A percentile compares a stretch with the other conserved stretches of the same genome.
Evolutionary conservation across 2,113 vertebrate genomes (phyloP).

Genomic region (Neomonachus schauinslandi): DNA sequence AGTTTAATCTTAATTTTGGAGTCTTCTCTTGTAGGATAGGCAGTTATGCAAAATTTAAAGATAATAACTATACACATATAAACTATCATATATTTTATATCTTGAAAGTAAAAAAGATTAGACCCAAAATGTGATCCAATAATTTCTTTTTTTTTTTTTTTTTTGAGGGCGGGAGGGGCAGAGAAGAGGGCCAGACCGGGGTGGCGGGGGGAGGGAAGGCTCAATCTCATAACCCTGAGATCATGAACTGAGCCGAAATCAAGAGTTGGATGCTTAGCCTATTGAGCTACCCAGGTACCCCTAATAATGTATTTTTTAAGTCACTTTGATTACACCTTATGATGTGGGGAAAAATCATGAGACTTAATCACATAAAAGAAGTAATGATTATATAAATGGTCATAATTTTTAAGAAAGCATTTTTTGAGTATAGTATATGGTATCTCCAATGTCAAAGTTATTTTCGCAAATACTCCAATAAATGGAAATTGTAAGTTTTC

Average conservation of each 20-base stretch:
- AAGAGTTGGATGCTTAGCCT: neutral
- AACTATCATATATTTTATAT: neutral
- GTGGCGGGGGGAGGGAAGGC: too few species aligned
- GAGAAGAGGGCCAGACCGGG: too few species aligned
- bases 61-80: neutral
- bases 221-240: neutral
- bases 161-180: neutral
- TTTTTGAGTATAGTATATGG: neutral
- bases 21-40: neutral
- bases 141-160: neutral
- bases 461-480: neutral
- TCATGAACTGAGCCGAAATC: neutral
- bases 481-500: neutral
- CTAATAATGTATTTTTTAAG: neutral
- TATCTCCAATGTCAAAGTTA: neutral
- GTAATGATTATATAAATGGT: neutral
- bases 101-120: neutral
- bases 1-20: neutral
- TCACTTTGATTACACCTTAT: neutral
- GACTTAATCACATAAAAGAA: neutral
- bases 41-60: neutral
- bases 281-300: neutral
- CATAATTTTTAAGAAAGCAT: neutral
- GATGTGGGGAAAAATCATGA: neutral
- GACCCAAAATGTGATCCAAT: neutral